These are phyloP conservation scores for Steinernema scapterisci DNA, from an alignment of 2,888 invertebrate species.

Conservation along the genomic window DNA sequence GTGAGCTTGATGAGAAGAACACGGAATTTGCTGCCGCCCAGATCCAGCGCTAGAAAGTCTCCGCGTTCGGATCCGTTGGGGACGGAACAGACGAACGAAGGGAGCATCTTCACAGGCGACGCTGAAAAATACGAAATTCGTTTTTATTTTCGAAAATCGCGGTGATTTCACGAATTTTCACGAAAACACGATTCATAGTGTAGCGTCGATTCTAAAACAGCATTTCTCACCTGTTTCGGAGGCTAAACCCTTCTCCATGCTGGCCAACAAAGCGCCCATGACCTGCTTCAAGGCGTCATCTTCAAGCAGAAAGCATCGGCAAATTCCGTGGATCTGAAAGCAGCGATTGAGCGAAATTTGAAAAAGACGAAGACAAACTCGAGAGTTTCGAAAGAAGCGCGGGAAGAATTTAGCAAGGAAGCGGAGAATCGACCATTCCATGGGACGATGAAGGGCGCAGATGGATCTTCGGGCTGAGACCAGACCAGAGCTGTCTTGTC, in stretches of 20 bases:
- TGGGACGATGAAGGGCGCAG: too few relatives aligned
- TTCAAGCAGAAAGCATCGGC: slow-evolving; percentile 50
- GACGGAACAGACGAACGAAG: slow-evolving; percentile 55
- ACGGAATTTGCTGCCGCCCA: slow-evolving; percentile 95
- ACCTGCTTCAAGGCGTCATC: slow-evolving; percentile 53
- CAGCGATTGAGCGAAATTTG: too few relatives aligned
- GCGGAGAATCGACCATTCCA: too few relatives aligned
- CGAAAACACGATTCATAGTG: neutral
- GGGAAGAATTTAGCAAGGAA: too few relatives aligned
- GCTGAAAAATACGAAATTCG: neutral
- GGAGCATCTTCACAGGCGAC: slow-evolving; percentile 65
- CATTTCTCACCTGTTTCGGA: slow-evolving; percentile 46
- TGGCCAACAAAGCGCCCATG: slow-evolving; percentile 58
- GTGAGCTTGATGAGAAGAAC: slow-evolving; percentile 78
- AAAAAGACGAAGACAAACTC: too few relatives aligned
- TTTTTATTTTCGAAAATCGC: too few relatives aligned
- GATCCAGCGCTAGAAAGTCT: slow-evolving; percentile 89
- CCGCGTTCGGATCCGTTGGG: slow-evolving; percentile 72
- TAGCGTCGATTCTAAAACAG: neutral
- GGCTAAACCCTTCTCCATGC: slow-evolving; percentile 60
- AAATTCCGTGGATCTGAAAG: slow-evolving; percentile 63
- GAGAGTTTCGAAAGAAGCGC: too few relatives aligned
- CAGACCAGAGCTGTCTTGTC: too few relatives aligned
- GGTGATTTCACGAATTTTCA: too few relatives aligned
- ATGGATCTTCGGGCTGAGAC: too few relatives aligned